Percentiles rank a stretch among this genome's conserved stretches.
These are phyloP conservation scores for Bostrychus sinensis DNA, from an alignment of 2,113 vertebrate species.

Conservation along the genomic window DNA sequence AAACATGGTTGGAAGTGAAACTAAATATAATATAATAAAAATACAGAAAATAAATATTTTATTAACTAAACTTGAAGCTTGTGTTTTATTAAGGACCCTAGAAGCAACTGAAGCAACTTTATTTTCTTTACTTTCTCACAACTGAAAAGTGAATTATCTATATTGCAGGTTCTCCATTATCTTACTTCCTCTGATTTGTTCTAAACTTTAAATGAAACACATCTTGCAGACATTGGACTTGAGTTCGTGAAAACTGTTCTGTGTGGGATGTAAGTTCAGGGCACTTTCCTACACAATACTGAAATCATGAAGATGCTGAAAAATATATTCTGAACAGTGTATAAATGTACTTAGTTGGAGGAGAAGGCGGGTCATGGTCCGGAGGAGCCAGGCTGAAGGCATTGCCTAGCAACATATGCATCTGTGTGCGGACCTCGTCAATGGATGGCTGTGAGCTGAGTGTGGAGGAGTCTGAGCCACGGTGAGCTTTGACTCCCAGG, in stretches of 20 bases:
- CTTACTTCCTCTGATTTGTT: constrained; percentile 5
- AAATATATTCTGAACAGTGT: constrained; percentile 7
- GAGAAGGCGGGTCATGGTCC: constrained; percentile 80
- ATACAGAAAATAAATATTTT: background rate
- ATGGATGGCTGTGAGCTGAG: constrained; percentile 99
- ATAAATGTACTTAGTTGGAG: constrained; percentile 69
- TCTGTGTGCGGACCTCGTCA: constrained; percentile 96
- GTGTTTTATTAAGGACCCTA: no score
- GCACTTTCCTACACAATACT: constrained; percentile 9
- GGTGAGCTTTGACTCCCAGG: constrained; percentile 89
- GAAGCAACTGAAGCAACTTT: no score
- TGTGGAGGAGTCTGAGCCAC: constrained; percentile 95
- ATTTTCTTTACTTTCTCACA: no score
- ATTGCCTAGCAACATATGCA: constrained; percentile 97
- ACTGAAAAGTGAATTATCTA: background rate
- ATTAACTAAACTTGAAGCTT: no score
- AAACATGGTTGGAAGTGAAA: background rate
- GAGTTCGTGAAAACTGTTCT: constrained; percentile 16
- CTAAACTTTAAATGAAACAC: constrained; percentile 7
- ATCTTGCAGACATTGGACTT: background rate
- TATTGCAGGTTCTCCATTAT: background rate
- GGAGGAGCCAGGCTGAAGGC: constrained; percentile 95
- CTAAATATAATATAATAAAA: background rate
- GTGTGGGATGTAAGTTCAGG: constrained; percentile 23
- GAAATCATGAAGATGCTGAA: constrained; percentile 39